Base-by-base conservation (phyloP, 2,888 invertebrate species). In the Rhaphigaster nebulosa region DNA sequence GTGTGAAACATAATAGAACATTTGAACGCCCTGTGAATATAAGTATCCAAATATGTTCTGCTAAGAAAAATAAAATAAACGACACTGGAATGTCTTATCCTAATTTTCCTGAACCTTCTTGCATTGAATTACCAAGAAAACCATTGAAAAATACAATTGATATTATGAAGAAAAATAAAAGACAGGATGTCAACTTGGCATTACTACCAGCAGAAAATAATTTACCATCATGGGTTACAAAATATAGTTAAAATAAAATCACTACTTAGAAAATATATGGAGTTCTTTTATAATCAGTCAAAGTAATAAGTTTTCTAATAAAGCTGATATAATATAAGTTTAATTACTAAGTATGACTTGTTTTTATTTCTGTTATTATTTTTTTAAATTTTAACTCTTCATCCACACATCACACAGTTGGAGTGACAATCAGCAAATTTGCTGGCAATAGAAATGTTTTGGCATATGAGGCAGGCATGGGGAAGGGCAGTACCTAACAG, bases 131-230 rank as follows among this genome's bases (percentile, higher is more conserved):
- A 12, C 38, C 34, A 6, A 76, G 70, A 76, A 76, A 76, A 38
- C 20, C 4, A 76, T 38, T 76, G 70, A 76, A 76, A 76, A 76
- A 76, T 20, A 26, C 70, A 20, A 23, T 38, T 76, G 29, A 65
- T 65, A 6, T 38, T 6, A 38, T 76, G 20, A 76, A 84, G 84
- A 84, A 41, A 84, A 84, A 84, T 84, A 84, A 84, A 84, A 45
- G 45, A n/a, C 41, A 84, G 18, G n/a, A 84, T 84, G 26, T 45
- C 45, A 84, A 84, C 4, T 38, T 84, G 45, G 84, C 84, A n/a
- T 84, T 84, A 84, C 84, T 50, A 45, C 45, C 84, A 41, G n/a
- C 84, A n/a, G 84, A 84, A 84, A 84, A 84, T 45, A n/a, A 84
- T 84, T 84, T 84, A 45, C 84, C 84, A n/a, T 41, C 45, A 13